Percentiles rank a stretch among this genome's conserved stretches.
phyloP scores from a whole-genome alignment of 2,888 invertebrate species.

The Campoplex capitator region DNA sequence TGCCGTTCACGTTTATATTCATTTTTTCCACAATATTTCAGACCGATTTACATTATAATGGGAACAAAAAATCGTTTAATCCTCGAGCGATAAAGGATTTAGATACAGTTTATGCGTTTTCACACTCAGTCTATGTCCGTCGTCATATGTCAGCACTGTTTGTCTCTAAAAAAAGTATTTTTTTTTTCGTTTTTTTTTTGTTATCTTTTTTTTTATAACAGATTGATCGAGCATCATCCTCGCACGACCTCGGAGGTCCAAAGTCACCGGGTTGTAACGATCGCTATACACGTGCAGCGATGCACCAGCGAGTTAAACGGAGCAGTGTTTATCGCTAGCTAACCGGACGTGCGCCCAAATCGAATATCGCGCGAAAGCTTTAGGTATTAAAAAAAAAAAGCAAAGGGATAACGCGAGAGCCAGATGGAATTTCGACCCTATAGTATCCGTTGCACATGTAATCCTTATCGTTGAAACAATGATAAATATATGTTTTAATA shows the following conservation, averaged over 20 bases:
- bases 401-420: constrained; percentile 45
- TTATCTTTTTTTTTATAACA: constrained; percentile 34
- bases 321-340: constrained; percentile 44
- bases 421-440: constrained; percentile 45
- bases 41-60: constrained; percentile 6
- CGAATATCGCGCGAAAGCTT: constrained; percentile 54
- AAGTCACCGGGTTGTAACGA: constrained; percentile 48
- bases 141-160: constrained; percentile 26
- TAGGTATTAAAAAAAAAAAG: constrained; percentile 51
- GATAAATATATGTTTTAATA: neutral
- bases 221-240: constrained; percentile 53
- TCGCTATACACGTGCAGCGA: constrained; percentile 20
- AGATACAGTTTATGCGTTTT: constrained; percentile 33
- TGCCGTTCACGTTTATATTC: constrained; percentile 29
- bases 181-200: neutral
- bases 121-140: constrained; percentile 13
- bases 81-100: constrained; percentile 38
- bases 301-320: constrained; percentile 20
- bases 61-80: constrained; percentile 14
- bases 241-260: constrained; percentile 53
- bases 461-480: neutral
- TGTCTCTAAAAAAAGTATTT: constrained; percentile 5
- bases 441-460: constrained; percentile 17
- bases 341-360: constrained; percentile 50
- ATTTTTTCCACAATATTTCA: constrained; percentile 12